Percentiles rank a stretch among this genome's conserved stretches.
Evolutionary conservation across 1,140 invertebrate genomes (phyloP).

Genomic region (Conus betulinus): DNA sequence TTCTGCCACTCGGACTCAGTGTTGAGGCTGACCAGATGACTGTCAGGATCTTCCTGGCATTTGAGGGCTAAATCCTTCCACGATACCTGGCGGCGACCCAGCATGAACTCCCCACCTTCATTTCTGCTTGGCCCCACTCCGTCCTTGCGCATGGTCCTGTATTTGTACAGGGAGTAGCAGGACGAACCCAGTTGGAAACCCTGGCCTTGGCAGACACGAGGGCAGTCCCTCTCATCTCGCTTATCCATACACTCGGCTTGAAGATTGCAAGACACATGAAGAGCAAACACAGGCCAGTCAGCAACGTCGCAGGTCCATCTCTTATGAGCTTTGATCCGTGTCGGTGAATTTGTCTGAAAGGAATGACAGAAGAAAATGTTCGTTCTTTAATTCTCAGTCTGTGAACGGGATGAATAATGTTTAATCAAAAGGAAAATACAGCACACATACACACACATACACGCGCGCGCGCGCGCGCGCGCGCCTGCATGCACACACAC

Average conservation of each 20-base stretch:
- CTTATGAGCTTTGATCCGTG: not conserved
- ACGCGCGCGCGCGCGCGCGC: no score
- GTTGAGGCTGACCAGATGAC: not conserved
- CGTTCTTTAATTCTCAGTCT: no score
- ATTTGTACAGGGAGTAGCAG: not conserved
- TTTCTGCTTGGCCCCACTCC: no score
- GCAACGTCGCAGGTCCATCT: not conserved
- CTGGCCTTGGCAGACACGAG: not conserved
- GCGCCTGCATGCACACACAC: no score
- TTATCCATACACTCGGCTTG: not conserved
- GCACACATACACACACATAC: no score
- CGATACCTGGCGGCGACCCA: no score
- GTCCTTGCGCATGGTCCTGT: no score
- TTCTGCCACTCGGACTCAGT: not conserved
- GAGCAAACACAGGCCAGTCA: not conserved
- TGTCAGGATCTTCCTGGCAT: not conserved
- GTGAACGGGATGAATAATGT: no score
- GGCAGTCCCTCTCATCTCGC: not conserved
- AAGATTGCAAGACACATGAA: not conserved
- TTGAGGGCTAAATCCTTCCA: not conserved
- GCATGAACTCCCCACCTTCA: no score
- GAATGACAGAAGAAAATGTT: no score
- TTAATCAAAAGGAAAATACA: no score
- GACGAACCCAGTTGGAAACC: not conserved
- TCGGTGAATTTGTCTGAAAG: no score